Evolutionary conservation across 2,797 vertebrate species (phyloP), one percentile per base, ranked within the genome.

Genomic region (Hyperoplus lanceolatus): DNA sequence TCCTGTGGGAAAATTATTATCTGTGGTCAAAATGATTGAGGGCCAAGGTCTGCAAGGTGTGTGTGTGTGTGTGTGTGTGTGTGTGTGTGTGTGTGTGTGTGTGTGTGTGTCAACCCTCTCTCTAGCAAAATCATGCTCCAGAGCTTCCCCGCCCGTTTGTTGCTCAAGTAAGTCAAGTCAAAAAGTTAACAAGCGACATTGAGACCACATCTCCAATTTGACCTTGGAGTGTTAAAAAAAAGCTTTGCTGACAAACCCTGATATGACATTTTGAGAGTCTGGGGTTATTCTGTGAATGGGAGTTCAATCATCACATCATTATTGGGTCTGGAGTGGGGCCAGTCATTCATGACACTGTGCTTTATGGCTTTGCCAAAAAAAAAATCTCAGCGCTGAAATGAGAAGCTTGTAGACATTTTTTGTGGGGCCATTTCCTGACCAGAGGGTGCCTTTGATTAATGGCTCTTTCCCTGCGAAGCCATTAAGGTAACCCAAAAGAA

Each of bases 371-470:
- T 86, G 94, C 95, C 95, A 96, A 96, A 97, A 96, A 97, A 96
- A 96, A 97, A 96, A 97, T 96, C 96, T 96, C 92, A 74, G 93
- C 89, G 1, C 83, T 94, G 96, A 97, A 97, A 96, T 96, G 96
- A 96, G 96, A 97, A 96, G 95, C 95, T 95, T 95, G 95, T 94
- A 96, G 96, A 96, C 97, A 97, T 97, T 97, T 97, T 97, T 96
- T 96, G 93, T 94, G 93, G 93, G 96, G 96, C 96, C 95, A 96
- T 95, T 96, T 96, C 93, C 93, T 96, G 96, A 96, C 96, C 95
- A 94, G 93, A 89, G 95, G 95, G 94, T 92, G 90, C 88, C 3
- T 13, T 93, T 97, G 97, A 99, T 97, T 96, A 96, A 98, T 97
- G 96, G 95, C 93, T 93, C 94, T 96, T 96, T 95, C 66, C 21